phyloP scores from a whole-genome alignment of 1,140 invertebrate genomes.

The Calycopis cecrops region DNA sequence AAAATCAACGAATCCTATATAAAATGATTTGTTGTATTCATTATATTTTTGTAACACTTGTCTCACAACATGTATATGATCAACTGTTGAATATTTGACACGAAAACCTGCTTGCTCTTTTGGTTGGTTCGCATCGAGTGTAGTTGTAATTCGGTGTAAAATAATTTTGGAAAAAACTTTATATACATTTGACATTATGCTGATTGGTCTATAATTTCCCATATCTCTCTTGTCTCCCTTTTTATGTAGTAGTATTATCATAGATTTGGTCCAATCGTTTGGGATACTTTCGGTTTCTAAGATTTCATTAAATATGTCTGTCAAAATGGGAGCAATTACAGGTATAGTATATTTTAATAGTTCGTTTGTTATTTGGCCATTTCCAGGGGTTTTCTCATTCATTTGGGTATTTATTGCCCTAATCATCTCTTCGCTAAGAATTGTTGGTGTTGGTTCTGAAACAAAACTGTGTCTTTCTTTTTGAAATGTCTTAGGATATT shows the following conservation, averaged over 20 bases:
- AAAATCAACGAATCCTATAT: slow-evolving; percentile 11
- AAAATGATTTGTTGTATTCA: slow-evolving; percentile 12
- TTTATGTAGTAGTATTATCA: slow-evolving; percentile 20
- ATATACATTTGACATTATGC: slow-evolving; percentile 18
- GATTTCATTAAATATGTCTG: slow-evolving; percentile 20
- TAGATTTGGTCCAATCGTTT: slow-evolving; percentile 17
- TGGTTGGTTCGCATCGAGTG: background rate
- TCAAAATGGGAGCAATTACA: slow-evolving; percentile 20
- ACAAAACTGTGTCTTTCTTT: background rate
- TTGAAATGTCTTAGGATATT: background rate
- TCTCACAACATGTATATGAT: slow-evolving; percentile 15
- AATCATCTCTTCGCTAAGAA: slow-evolving; percentile 18
- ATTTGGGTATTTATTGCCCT: slow-evolving; percentile 26
- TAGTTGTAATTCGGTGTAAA: slow-evolving; percentile 5
- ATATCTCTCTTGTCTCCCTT: slow-evolving; percentile 16
- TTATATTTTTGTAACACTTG: slow-evolving; percentile 18
- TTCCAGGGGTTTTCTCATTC: slow-evolving; percentile 24
- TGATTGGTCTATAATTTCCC: slow-evolving; percentile 17
- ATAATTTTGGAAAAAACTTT: slow-evolving; percentile 20
- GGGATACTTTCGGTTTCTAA: slow-evolving; percentile 5
- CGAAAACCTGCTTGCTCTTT: slow-evolving; percentile 16
- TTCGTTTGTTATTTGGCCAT: slow-evolving; percentile 25
- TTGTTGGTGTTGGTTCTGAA: slow-evolving; percentile 16
- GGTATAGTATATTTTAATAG: slow-evolving; percentile 16
- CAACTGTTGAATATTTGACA: slow-evolving; percentile 6